These are phyloP conservation scores for Hemiprocne comata DNA, from an alignment of 2,113 vertebrate species.

Conservation along the genomic window DNA sequence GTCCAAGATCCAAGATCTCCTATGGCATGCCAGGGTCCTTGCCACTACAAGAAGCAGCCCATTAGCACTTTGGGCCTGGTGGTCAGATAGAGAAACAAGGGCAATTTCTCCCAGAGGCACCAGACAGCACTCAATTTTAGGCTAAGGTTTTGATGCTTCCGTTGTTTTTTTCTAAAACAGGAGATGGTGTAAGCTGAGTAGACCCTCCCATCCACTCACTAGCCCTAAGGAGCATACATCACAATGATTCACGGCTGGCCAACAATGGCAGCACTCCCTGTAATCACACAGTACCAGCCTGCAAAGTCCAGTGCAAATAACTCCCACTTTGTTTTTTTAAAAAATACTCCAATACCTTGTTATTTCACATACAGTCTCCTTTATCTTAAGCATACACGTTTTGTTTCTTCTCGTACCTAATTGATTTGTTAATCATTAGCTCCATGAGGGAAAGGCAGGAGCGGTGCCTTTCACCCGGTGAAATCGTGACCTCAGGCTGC, in stretches of 20 bases:
- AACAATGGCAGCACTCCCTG: not conserved
- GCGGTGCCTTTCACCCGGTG: conserved; percentile 14
- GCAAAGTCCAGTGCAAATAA: conserved; percentile 43
- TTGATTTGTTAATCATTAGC: conserved; percentile 74
- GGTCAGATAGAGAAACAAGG: not conserved
- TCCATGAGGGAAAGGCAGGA: not conserved
- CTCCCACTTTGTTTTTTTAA: conserved; percentile 40
- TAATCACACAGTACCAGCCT: conserved; percentile 36
- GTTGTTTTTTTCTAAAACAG: not conserved
- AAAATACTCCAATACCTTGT: conserved; percentile 65
- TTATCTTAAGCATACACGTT: conserved; percentile 75
- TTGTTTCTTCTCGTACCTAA: conserved; percentile 51
- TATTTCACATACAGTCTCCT: conserved; percentile 9
- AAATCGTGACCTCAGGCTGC: not conserved
- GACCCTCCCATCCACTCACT: not conserved
- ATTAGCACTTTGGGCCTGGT: not conserved
- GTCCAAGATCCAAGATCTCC: not conserved
- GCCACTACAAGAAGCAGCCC: not conserved
- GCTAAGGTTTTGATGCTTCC: not conserved
- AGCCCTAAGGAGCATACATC: accelerated
- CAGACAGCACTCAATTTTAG: not conserved
- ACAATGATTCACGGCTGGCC: conserved; percentile 27
- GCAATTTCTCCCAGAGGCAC: not conserved
- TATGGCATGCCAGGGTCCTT: not conserved
- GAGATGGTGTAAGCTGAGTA: not conserved